A percentile compares a stretch with the other conserved stretches of the same genome.
These are phyloP conservation scores for Halcyon senegalensis DNA, from an alignment of 2,113 vertebrate genomes.

Conservation along the genomic window DNA sequence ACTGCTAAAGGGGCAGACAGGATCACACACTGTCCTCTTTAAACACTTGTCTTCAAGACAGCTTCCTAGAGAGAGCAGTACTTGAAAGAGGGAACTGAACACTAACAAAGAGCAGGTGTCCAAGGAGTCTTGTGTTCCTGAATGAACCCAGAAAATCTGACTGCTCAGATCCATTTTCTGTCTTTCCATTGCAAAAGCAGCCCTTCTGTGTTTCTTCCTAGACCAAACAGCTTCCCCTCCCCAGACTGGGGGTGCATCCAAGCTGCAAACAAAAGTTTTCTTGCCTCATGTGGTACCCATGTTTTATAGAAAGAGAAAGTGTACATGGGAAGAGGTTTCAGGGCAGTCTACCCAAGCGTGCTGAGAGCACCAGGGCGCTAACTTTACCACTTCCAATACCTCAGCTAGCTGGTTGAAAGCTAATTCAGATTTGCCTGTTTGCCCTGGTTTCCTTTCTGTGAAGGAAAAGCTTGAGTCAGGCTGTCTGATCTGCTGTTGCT, in stretches of 20 bases:
- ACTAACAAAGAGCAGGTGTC: background rate
- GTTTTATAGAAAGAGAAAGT: background rate
- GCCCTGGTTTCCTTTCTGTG: background rate
- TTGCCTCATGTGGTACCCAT: background rate
- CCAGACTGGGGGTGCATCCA: background rate
- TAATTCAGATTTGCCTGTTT: background rate
- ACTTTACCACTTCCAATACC: background rate
- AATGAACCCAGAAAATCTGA: background rate
- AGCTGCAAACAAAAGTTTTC: background rate
- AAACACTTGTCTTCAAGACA: background rate
- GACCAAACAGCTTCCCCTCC: background rate
- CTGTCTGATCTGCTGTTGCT: background rate
- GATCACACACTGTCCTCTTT: background rate
- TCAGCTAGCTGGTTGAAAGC: rapidly evolving
- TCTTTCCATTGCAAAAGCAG: background rate
- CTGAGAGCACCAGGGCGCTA: background rate
- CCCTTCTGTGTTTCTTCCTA: background rate
- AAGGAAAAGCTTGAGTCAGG: background rate
- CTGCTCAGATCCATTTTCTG: background rate
- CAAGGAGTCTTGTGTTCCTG: background rate
- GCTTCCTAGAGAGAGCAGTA: background rate
- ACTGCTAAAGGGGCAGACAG: background rate
- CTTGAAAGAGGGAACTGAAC: background rate
- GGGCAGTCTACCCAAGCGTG: background rate
- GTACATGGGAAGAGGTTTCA: background rate